phyloP scores from a whole-genome alignment of 2,888 invertebrate species.

The Proisotoma minuta region DNA sequence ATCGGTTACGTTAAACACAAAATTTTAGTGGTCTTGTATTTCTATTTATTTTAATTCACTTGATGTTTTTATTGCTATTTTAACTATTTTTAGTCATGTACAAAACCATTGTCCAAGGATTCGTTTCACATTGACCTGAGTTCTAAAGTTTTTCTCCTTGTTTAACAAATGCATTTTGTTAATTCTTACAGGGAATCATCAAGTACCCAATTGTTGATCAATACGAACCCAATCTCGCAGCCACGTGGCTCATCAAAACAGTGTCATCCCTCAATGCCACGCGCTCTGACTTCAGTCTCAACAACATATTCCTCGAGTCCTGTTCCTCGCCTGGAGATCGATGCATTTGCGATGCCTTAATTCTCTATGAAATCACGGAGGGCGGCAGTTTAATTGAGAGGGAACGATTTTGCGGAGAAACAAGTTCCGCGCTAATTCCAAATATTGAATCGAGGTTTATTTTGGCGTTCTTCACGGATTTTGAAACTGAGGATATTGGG shows the following conservation, averaged over 20 bases:
- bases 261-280: neutral
- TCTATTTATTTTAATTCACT: too few species aligned
- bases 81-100: too few species aligned
- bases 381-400: neutral
- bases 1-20: too few species aligned
- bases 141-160: too few species aligned
- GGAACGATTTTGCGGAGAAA: neutral
- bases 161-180: too few species aligned
- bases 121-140: too few species aligned
- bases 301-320: neutral
- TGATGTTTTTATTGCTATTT: too few species aligned
- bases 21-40: too few species aligned
- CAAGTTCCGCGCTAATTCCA: neutral
- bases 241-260: neutral
- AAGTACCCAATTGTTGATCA: neutral
- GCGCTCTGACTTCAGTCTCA: neutral
- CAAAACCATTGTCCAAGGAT: too few species aligned
- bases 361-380: constrained; percentile 1
- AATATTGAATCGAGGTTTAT: constrained; percentile 5
- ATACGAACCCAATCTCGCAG: constrained; percentile 3
- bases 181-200: neutral
- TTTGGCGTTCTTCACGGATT: constrained; percentile 5
- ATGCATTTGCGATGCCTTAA: constrained; percentile 6
- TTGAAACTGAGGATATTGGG: neutral
- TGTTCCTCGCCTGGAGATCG: neutral